phyloP scores from a whole-genome alignment of 2,888 invertebrate species.

The Cephus rjabovi region DNA sequence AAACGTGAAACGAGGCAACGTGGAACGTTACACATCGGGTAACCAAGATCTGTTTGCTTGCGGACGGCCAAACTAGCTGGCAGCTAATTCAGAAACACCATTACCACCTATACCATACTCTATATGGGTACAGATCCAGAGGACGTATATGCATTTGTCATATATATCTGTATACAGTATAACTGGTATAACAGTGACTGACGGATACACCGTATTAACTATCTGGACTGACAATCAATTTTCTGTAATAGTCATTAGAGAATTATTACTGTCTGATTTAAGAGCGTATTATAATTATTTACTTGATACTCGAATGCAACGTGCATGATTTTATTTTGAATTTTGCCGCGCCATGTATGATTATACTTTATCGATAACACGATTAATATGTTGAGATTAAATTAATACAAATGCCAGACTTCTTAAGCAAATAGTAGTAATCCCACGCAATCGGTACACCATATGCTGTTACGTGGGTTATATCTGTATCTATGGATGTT shows the following conservation, averaged over 20 bases:
- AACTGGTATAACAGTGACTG: background rate
- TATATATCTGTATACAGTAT: background rate
- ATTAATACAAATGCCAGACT: slow-evolving; percentile 31
- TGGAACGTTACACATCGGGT: slow-evolving; percentile 63
- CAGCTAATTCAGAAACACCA: slow-evolving; percentile 66
- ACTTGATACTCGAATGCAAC: background rate
- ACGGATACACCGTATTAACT: background rate
- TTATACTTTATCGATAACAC: background rate
- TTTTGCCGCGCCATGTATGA: background rate
- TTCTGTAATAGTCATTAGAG: background rate
- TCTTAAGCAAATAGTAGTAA: slow-evolving; percentile 27
- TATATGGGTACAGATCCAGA: slow-evolving; percentile 29
- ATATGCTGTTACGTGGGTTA: slow-evolving; percentile 17
- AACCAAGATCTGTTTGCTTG: slow-evolving; percentile 66
- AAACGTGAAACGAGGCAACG: slow-evolving; percentile 22
- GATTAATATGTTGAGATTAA: slow-evolving; percentile 2
- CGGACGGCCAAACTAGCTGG: slow-evolving; percentile 64
- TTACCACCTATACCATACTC: slow-evolving; percentile 49
- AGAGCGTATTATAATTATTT: background rate
- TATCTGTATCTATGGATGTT: background rate
- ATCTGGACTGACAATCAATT: background rate
- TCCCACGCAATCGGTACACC: slow-evolving; percentile 29
- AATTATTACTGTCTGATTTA: background rate
- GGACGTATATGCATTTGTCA: background rate
- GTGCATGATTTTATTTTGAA: background rate